Base-by-base conservation (phyloP, 1,140 invertebrate genomes). In the Triops longicaudatus region DNA sequence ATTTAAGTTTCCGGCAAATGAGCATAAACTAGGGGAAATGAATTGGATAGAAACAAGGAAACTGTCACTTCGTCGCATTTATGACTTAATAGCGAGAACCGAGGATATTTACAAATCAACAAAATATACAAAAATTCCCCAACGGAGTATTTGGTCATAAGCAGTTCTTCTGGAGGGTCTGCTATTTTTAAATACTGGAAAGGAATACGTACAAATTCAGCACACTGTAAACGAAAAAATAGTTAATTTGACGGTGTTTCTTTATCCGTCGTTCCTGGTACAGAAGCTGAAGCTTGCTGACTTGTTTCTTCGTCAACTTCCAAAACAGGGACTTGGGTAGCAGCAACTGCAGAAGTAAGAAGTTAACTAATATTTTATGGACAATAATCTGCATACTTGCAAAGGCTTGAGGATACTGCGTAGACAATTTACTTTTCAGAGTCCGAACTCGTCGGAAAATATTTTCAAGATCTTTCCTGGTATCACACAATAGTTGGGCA, bases 331-430 rank as follows among this genome's bases (percentile, higher is more conserved):
- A 75, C 74, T 31, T 75, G 74, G 37, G 41, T 28, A 14, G 74
- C 37, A 41, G 74, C 74, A 22, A 43, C 74, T 75, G 37, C 10
- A 26, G 12, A 43, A 75, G 11, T 22, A 26, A 22, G 7, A 2
- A 31, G 14, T 4, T 73, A 73, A 22, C n/a, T 31, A 26, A n/a
- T 31, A 73, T n/a, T 31, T 41, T 14, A 14, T 31, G 73, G 73
- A 26, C 17, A 73, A 14, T 0, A 3, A 26, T 4, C 5, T 28
- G 37, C 78, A 73, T 84, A 89, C 88, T 87, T 80, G 86, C 85
- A 81, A 93, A 95, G n/a, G 91, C 92, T 82, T 94, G 89, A 31
- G 95, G 93, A 87, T 96, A 95, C 82, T 95, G 93, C 63, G 89
- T 87, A 81, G 88, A 90, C 6, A 97, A 81, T 85, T 95, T 96